Evolutionary conservation across 2,888 invertebrate genomes (phyloP).

Genomic region (Elegia similella): DNA sequence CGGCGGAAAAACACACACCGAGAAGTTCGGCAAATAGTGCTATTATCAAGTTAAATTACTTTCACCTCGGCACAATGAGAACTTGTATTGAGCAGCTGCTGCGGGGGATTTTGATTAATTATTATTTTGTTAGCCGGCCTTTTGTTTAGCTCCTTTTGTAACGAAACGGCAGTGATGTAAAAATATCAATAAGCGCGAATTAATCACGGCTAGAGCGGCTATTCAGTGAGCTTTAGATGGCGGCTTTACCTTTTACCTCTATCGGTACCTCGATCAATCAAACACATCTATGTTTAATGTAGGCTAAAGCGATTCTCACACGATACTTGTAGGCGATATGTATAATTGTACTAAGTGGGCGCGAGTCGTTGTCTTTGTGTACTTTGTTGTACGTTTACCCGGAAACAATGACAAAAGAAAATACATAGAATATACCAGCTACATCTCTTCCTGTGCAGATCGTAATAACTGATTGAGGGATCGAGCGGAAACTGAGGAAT

Average conservation of each 20-base stretch:
- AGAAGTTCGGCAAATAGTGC: conserved; percentile 52
- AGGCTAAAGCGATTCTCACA: no score
- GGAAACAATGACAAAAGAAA: no score
- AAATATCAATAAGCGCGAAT: conserved; percentile 12
- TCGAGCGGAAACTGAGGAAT: no score
- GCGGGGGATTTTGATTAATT: conserved; percentile 30
- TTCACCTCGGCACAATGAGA: conserved; percentile 37
- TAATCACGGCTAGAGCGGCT: conserved; percentile 9
- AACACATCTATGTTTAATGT: background rate
- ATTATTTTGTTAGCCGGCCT: conserved; percentile 21
- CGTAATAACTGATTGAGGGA: no score
- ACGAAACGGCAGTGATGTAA: conserved; percentile 11
- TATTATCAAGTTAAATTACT: conserved; percentile 64
- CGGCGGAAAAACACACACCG: conserved; percentile 47
- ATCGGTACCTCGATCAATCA: background rate
- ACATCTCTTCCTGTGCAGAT: no score
- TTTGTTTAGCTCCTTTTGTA: conserved; percentile 17
- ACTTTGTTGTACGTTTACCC: no score
- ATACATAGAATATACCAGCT: no score
- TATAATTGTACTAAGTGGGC: no score
- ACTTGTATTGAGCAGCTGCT: conserved; percentile 24
- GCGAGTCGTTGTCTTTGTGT: no score
- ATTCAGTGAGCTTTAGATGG: background rate
- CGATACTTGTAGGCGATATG: no score
- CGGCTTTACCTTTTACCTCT: conserved; percentile 6